Base-by-base conservation (phyloP, 1,140 invertebrate species). In the Pseudomyrmex dendroicus region DNA sequence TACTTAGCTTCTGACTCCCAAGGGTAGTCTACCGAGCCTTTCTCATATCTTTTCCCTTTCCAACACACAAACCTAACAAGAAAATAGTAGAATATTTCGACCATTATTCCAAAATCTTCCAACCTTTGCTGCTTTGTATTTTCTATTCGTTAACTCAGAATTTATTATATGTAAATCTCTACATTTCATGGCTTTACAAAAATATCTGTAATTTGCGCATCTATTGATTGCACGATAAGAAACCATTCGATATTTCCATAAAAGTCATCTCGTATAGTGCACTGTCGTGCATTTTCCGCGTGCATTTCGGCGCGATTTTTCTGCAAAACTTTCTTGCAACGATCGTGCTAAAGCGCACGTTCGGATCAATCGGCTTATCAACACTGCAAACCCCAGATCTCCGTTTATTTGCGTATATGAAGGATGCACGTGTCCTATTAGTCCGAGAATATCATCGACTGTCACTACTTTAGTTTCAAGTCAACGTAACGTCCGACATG, bases 381-480 rank as follows among this genome's bases (percentile, higher is more conserved):
- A 13, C 25, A 44, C 66, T 52, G 50, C 46, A n/a, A 52, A 74
- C 15, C 22, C 46, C 52, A 15, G 17, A 9, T 1, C 44, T 25
- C 13, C 44, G 59, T 84, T 82, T 82, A 48, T 84, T 82, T 48
- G 57, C 44, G 48, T 22, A 35, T 67, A 20, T 17, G 35, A 12
- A 25, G 52, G 48, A 52, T 46, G 54, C 54, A 15, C 61, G 54
- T 78, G 66, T 59, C 35, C 70, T 76, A 82, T 85, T 82, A 83
- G 57, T 35, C 62, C 44, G 50, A 62, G 22, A 46, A 52, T 62
- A 83, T 68, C 50, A 56, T 15, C 25, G 17, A 15, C 17, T 56
- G 12, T 35, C 15, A 22, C 54, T 61, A 62, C 78, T 78, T 86
- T 86, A 86, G 86, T 77, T 87, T 77, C 86, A 77, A 87, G 72